Percentiles rank a stretch among this genome's conserved stretches.
Evolutionary conservation across 2,888 invertebrate genomes (phyloP).

Genomic region (Leptinotarsa rubiginosa): DNA sequence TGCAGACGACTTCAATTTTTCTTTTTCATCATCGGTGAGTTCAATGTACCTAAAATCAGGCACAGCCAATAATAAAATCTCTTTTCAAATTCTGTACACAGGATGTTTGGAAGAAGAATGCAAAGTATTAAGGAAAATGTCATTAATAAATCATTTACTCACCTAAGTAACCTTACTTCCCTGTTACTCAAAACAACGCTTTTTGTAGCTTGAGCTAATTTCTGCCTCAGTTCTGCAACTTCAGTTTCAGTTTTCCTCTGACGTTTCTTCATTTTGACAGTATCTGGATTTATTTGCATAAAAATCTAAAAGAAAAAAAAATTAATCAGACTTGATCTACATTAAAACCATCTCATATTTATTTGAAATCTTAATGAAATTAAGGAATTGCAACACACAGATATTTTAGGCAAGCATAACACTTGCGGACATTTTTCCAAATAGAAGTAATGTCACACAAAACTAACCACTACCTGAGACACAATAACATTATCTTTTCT

Average conservation of each 20-base stretch:
- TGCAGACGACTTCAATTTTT: slow-evolving; percentile 89
- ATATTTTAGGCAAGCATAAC: neutral
- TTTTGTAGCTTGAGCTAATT: slow-evolving; percentile 83
- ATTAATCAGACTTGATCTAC: neutral
- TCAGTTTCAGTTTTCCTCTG: slow-evolving; percentile 92
- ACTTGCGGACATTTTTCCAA: too few relatives aligned
- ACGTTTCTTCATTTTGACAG: slow-evolving; percentile 87
- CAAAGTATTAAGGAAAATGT: neutral
- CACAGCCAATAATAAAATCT: too few relatives aligned
- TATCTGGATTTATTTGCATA: slow-evolving; percentile 86
- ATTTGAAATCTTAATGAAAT: slow-evolving; percentile 12
- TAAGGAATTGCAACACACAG: neutral
- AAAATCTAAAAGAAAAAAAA: slow-evolving; percentile 66
- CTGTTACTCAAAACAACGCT: slow-evolving; percentile 92
- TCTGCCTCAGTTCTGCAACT: slow-evolving; percentile 85
- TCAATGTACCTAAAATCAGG: slow-evolving; percentile 75
- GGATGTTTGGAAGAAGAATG: too few relatives aligned
- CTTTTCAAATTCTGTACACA: too few relatives aligned
- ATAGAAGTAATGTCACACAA: too few relatives aligned
- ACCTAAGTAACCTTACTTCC: slow-evolving; percentile 87
- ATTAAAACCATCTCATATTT: neutral
- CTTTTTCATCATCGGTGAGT: slow-evolving; percentile 91
- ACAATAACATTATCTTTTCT: too few relatives aligned
- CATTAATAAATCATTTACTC: slow-evolving; percentile 34
- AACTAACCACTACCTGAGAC: too few relatives aligned